Evolutionary conservation across 1,140 invertebrate genomes (phyloP), one percentile per base, ranked within the genome.

Genomic region (Euura saliciscinereae): DNA sequence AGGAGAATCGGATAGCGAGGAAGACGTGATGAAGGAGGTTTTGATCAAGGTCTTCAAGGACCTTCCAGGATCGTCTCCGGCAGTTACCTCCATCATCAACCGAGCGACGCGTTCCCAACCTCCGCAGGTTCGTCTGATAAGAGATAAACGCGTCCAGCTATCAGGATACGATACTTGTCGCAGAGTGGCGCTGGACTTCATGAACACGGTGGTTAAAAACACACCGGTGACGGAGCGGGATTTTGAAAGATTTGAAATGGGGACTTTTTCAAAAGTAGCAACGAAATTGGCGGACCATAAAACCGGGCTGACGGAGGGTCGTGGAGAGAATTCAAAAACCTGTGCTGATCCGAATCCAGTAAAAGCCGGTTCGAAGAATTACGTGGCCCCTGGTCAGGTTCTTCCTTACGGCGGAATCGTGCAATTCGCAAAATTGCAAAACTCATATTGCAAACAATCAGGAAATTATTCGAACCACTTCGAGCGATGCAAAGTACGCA

Each of bases 151-250:
- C n/a, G 80, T 85, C 68, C 84, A 87, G 64, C 74, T 86, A 8
- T 70, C 81, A 43, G 86, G 86, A 67, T 87, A 85, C 71, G 83
- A 86, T 71, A 81, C 81, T 43, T 87, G 86, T 75, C 83, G 85
- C 1, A 80, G 77, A 76, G 73, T 85, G 4, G 78, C 83, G 0
- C 67, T 85, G 0, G 79, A 85, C 8, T 87, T 86, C 51, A 83
- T 86, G 80, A 83, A 82, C 71, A 80, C 76, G 28, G 73, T 79
- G 2, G 78, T 78, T n/a, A 82, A 79, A 74, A 51, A 43, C 67
- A 69, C 68, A 7, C 68, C 43, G 6, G 8, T 6, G 8, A 69
- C 28, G 5, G 28, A 13, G 28, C 3, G 13, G 11, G 45, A 69
- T 69, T 13, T 8, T 11, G 43, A 69, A 44, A 46, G 44, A 69